These are phyloP conservation scores for Platysteira castanea DNA, from an alignment of 2,113 vertebrate species.

Conservation along the genomic window DNA sequence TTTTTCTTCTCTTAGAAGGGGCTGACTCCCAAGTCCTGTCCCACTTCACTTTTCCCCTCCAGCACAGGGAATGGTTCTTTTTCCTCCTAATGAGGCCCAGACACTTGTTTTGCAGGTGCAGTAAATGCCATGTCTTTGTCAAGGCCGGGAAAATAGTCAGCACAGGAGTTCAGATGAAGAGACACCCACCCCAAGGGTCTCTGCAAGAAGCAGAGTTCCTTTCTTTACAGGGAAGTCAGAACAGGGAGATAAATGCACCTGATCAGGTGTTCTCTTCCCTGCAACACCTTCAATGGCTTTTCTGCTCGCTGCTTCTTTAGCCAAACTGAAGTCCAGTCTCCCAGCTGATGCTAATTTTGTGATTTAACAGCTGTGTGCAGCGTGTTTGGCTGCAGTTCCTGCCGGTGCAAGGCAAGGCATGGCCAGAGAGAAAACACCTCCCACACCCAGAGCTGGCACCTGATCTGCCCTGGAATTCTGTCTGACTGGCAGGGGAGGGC, in stretches of 20 bases:
- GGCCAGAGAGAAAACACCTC: neutral
- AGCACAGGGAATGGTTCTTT: neutral
- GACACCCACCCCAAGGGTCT: neutral
- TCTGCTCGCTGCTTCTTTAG: neutral
- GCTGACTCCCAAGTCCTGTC: neutral
- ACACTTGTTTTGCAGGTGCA: slow-evolving; percentile 26
- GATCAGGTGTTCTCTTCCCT: neutral
- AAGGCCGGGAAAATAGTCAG: neutral
- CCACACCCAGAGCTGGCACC: neutral
- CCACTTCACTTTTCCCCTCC: neutral
- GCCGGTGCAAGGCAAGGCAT: neutral
- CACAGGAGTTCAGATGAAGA: slow-evolving; percentile 4
- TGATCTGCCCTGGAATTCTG: neutral
- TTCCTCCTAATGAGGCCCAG: slow-evolving; percentile 3
- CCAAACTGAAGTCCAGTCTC: neutral
- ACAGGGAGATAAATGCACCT: neutral
- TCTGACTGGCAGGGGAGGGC: neutral
- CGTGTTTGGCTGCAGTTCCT: neutral
- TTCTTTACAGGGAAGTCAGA: neutral
- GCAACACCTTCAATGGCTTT: neutral
- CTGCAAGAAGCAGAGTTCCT: neutral
- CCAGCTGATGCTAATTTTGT: neutral
- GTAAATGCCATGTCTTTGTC: neutral
- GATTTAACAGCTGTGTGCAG: neutral
- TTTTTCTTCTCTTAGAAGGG: neutral